Evolutionary conservation across 2,113 vertebrate genomes (phyloP).

Genomic region (Vidua chalybeata): DNA sequence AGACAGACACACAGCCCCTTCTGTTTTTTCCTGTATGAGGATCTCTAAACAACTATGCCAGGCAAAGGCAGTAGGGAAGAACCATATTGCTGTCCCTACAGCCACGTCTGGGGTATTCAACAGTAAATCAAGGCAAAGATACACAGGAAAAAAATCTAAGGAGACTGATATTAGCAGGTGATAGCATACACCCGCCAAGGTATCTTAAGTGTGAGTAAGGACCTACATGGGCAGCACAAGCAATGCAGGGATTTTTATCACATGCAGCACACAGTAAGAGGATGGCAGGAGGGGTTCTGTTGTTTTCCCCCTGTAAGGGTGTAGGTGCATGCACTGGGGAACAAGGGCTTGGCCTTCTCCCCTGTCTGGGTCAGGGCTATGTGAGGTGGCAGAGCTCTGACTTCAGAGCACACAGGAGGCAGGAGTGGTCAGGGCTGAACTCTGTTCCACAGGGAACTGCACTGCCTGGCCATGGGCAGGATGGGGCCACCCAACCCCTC

Average conservation of each 20-base stretch:
- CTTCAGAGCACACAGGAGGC: background rate
- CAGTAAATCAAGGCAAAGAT: background rate
- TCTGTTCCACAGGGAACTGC: background rate
- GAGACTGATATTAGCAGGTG: background rate
- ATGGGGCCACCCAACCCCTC: background rate
- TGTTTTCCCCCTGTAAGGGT: background rate
- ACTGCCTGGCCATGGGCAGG: rapidly evolving
- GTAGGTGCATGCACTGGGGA: background rate
- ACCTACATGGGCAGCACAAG: background rate
- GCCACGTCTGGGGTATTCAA: background rate
- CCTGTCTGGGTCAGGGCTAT: background rate
- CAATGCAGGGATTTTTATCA: background rate
- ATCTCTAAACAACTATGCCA: background rate
- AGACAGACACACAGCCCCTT: too few relatives aligned
- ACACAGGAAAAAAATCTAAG: background rate
- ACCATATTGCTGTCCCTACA: background rate
- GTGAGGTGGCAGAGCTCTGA: background rate
- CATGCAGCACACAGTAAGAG: background rate
- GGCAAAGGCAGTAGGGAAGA: background rate
- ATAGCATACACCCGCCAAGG: background rate
- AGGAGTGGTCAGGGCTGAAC: background rate
- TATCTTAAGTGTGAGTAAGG: background rate
- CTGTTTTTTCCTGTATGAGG: background rate
- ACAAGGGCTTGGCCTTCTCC: background rate
- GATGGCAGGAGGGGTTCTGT: background rate